phyloP scores from a whole-genome alignment of 2,113 vertebrate genomes.

The Catharus fuscescens region DNA sequence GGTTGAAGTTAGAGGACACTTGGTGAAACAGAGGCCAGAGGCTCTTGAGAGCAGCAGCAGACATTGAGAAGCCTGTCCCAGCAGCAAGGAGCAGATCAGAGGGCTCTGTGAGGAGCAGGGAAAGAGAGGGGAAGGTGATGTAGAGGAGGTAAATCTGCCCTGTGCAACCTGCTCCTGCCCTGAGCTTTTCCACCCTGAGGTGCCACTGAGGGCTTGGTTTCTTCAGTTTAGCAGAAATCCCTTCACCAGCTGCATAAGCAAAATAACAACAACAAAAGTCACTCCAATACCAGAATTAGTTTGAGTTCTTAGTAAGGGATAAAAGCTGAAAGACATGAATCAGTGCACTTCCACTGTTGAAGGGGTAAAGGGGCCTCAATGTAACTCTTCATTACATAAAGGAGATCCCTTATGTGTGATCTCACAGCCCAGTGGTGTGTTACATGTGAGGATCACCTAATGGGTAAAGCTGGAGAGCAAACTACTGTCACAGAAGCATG shows the following conservation, averaged over 20 bases:
- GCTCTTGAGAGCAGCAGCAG: neutral
- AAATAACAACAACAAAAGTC: neutral
- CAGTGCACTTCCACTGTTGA: fast-evolving
- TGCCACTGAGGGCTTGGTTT: neutral
- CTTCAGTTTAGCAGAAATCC: neutral
- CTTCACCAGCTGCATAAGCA: neutral
- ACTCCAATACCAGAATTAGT: neutral
- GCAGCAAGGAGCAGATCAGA: neutral
- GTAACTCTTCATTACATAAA: neutral
- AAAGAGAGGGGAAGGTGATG: neutral
- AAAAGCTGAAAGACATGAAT: neutral
- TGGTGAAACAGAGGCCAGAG: neutral
- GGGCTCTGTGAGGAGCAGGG: neutral
- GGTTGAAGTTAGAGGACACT: neutral
- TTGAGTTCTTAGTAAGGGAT: neutral
- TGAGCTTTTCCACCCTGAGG: neutral
- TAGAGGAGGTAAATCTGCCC: neutral
- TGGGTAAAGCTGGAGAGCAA: neutral
- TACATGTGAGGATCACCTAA: neutral
- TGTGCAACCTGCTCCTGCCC: neutral
- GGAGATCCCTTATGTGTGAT: neutral
- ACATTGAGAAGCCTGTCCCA: neutral
- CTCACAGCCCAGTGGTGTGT: neutral
- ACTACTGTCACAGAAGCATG: neutral
- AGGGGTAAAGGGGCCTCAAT: neutral